Evolutionary conservation across 2,113 vertebrate species (phyloP), one percentile per base, ranked within the genome.

Genomic region (Elephantulus edwardii): DNA sequence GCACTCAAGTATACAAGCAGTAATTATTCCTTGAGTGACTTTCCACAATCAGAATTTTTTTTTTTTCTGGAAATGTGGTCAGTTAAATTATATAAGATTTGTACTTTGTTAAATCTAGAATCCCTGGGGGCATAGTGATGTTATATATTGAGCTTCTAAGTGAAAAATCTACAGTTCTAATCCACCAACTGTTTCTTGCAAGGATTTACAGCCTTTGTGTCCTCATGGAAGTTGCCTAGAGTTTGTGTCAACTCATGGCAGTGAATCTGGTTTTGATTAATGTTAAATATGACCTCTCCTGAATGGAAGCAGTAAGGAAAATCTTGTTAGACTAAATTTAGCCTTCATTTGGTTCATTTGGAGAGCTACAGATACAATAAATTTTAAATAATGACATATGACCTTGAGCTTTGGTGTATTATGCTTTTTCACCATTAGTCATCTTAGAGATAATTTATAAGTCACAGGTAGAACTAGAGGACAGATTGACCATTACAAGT

Each of bases 1-100:
- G n/a, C 66, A 11, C 33, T 33, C 82, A 76, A 28, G 40, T 83
- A 38, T 88, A 64, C 44, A n/a, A 54, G 16, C 48, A 58, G 11
- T 87, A 83, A 83, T 20, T 81, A 28, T 60, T 85, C 72, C 3
- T 84, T 94, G 28, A 76, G 46, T 87, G 44, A 56, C 14, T 83
- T 60, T 60, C 42, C 14, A 26, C 26, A 33, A 4, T 72, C 87
- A 83, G 17, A 13, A 77, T 22, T 26, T 91, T 26, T 83, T 26
- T 91, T 26, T 83, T 93, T 89, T 82, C 76, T 38, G 75, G 24
- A 54, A 80, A 64, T 22, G 17, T 80, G 13, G 20, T 76, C 50
- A 75, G 50, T 83, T 64, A 68, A 28, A 33, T 79, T 68, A 75
- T 84, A 13, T 11, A 33, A 79, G 48, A 74, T 74, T 84, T 75